These are phyloP conservation scores for Passer domesticus DNA, from an alignment of 2,113 vertebrate species.

Conservation along the genomic window DNA sequence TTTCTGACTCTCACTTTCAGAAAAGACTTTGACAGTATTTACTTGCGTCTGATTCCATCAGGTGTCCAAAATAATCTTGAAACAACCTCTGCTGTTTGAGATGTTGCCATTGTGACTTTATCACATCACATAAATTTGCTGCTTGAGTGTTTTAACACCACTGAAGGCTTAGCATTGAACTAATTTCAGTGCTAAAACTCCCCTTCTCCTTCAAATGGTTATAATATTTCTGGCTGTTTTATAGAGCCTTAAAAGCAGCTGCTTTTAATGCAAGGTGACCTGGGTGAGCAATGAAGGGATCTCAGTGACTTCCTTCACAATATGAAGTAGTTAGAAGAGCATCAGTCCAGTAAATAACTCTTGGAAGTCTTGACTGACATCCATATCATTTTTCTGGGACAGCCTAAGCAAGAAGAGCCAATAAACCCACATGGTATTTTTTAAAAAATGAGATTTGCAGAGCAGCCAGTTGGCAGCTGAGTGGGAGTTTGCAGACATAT, in stretches of 20 bases:
- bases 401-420: neutral
- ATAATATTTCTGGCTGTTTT: constrained; percentile 8
- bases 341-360: neutral
- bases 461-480: constrained; percentile 47
- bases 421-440: neutral
- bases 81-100: neutral
- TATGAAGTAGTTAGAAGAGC: neutral
- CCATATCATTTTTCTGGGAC: neutral
- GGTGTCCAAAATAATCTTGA: neutral
- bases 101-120: neutral
- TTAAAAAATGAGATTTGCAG: neutral
- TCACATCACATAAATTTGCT: neutral
- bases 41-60: neutral
- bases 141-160: neutral
- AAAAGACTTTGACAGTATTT: neutral
- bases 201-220: neutral
- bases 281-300: neutral
- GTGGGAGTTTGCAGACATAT: constrained; percentile 52
- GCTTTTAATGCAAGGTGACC: neutral
- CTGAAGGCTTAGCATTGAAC: neutral
- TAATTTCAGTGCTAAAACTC: neutral
- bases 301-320: neutral
- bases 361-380: neutral
- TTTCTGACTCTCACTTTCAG: neutral
- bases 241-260: neutral